Conservation (phyloP, 1,140 invertebrate species). For the Sinonovacula constricta region DNA sequence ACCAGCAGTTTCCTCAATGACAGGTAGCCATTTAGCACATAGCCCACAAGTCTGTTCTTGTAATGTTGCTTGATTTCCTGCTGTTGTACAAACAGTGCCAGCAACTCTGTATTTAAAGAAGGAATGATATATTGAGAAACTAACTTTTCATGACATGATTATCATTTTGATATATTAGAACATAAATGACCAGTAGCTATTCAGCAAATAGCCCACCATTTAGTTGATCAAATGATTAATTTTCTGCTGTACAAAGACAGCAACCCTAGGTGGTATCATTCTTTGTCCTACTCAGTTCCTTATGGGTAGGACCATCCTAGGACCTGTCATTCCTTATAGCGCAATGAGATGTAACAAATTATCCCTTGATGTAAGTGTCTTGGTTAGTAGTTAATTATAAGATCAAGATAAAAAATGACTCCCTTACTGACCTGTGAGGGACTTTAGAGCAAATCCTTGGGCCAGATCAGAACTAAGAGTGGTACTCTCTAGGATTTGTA, state of each 20-base stretch:
- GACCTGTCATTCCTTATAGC: background rate
- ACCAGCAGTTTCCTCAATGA: slow-evolving; percentile 93
- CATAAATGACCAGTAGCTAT: too few species aligned
- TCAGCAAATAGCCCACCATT: too few species aligned
- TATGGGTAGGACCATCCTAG: too few species aligned
- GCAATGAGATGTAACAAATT: background rate
- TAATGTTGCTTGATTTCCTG: slow-evolving; percentile 90
- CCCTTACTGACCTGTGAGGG: slow-evolving; percentile 68
- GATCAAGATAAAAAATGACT: too few species aligned
- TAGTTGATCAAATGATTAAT: too few species aligned
- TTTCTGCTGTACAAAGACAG: too few species aligned
- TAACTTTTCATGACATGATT: background rate
- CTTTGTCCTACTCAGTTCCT: too few species aligned
- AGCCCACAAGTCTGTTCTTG: slow-evolving; percentile 92
- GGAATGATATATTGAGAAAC: slow-evolving; percentile 80
- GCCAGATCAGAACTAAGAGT: slow-evolving; percentile 95
- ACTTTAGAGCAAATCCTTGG: slow-evolving; percentile 84
- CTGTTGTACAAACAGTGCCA: slow-evolving; percentile 86
- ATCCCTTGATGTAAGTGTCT: too few species aligned
- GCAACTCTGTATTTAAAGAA: slow-evolving; percentile 88
- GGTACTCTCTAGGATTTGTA: slow-evolving; percentile 82
- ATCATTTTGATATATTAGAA: too few species aligned
- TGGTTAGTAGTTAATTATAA: too few species aligned
- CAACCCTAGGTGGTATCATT: too few species aligned
- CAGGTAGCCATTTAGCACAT: slow-evolving; percentile 95